Evolutionary conservation across 2,888 invertebrate genomes (phyloP), one percentile per base, ranked within the genome.

Genomic region (Leptarthrus brevirostris): DNA sequence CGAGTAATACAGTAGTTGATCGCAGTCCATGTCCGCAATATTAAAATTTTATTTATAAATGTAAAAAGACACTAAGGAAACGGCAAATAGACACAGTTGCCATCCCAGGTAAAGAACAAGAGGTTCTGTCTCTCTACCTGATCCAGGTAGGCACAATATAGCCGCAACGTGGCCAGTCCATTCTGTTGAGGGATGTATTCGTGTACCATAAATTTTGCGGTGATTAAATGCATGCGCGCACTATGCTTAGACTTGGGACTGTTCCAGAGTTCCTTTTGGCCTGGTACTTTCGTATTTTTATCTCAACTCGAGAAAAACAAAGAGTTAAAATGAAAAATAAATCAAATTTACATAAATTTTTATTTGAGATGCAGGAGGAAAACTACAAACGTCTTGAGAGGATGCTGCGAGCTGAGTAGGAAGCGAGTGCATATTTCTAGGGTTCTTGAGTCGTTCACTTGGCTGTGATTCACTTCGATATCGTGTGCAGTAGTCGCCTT

Each of bases 1-100:
- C 72, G 72, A 56, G 72, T 72, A 72, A 72, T 56, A 72, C 72
- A 56, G 72, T 72, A 72, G 72, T 72, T 72, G 71, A 72, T 72
- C 56, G 44, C 47, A 44, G 72, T 54, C 47, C 72, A 56, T 72
- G 72, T 72, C 56, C 56, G 56, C 56, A 71, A 71, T 71, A 71
- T 71, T 36, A 54, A 71, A 54, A 72, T 72, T 72, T 72, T 72
- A 56, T 71, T 54, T 54, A 71, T 71, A 71, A 54, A 71, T 56
- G 53, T 71, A 26, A 52, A 52, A 52, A 34, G 52, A 52, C 54
- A 26, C 69, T 30, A 18, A 69, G 69, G n/a, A 49, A 18, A 44
- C 64, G 18, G n/a, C 61, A 66, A 66, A 66, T 66, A 66, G 64
- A 40, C 12, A 36, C 20, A 40, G 40, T 40, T 40, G 40, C 40